Evolutionary conservation across 2,888 invertebrate species (phyloP), one percentile per base, ranked within the genome.

Genomic region (Polymixis flavicincta): DNA sequence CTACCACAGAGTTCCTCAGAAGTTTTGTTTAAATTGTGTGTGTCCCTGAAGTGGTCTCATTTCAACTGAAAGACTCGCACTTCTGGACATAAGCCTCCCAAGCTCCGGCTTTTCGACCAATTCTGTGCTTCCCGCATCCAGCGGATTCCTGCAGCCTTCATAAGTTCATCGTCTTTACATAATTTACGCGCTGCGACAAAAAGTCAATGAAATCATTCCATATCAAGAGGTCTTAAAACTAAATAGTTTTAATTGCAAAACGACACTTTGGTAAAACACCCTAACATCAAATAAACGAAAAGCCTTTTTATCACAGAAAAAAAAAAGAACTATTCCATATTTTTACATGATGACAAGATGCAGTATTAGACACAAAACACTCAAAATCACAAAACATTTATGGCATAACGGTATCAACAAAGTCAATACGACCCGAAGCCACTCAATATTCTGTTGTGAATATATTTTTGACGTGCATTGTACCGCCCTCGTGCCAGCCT

Each of bases 401-500:
- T 67, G 13, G 32, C 66, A 52, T 71, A 71, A 71, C 74, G 50
- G 48, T 76, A 85, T 67, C 76, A 77, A 78, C 71, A 81, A 76
- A 71, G 65, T 83, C 85, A 81, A 85, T 86, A 83, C 59, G 48
- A 69, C 67, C 76, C 74, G 69, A 84, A 85, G 76, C 84, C 84
- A 84, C 83, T 88, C 88, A 85, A 89, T 89, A 90, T 90, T 89
- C 85, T 73, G 82, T 85, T 87, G 76, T 74, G 85, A 89, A 88
- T 89, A 89, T 90, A 90, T 90, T 91, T 90, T 91, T 91, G 90
- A 91, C 90, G 85, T 89, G 87, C 85, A 89, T 90, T 91, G 89
- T 91, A 74, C 74, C 70, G 64, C 76, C 76, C 76, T 74, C 82
- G 73, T 82, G 78, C 78, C 85, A 74, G 79, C 75, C 64, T 28